Conservation (phyloP, 2,113 vertebrate genomes). For the Eudyptes chrysolophus region DNA sequence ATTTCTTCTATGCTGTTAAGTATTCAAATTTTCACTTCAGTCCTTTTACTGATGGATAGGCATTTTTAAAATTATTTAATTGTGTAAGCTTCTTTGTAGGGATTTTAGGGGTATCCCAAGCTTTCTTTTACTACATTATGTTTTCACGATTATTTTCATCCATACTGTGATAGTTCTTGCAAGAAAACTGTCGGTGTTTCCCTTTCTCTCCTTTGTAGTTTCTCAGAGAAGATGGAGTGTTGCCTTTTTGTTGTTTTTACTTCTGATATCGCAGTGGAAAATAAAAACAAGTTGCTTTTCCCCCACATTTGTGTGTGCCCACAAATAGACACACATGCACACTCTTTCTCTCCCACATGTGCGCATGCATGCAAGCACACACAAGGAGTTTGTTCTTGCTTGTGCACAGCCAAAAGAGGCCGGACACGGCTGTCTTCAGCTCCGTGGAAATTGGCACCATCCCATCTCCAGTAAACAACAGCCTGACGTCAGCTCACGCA, state of each 20-base stretch:
- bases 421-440: slow-evolving; percentile 62
- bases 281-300: background rate
- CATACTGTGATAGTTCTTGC: background rate
- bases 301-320: background rate
- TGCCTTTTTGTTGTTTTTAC: background rate
- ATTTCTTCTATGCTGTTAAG: background rate
- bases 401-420: slow-evolving; percentile 44
- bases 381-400: slow-evolving; percentile 56
- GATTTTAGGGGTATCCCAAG: background rate
- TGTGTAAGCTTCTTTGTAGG: background rate
- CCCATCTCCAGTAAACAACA: slow-evolving; percentile 74
- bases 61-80: background rate
- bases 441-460: slow-evolving; percentile 72
- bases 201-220: background rate
- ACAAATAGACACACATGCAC: background rate
- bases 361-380: background rate
- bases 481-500: slow-evolving; percentile 64
- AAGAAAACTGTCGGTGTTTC: background rate
- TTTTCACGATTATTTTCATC: background rate
- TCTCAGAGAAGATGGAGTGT: background rate
- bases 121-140: background rate
- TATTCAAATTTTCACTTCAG: background rate
- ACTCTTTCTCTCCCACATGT: background rate
- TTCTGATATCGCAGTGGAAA: slow-evolving; percentile 17
- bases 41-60: background rate